Evolutionary conservation across 1,140 invertebrate species (phyloP), one percentile per base, ranked within the genome.

Genomic region (Geopemphigus sp.): DNA sequence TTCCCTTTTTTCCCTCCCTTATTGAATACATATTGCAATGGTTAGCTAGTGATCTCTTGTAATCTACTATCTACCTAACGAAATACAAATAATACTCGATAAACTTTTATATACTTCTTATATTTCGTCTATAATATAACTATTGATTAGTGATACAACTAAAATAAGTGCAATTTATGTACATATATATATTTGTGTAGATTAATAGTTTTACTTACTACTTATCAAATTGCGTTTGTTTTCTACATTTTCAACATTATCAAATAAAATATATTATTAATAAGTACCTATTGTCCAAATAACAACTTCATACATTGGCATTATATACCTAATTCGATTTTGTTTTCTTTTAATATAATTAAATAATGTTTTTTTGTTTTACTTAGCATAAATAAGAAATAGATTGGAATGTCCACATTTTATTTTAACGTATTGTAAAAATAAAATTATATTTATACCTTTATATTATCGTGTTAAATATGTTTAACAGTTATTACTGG

Each of bases 171-270:
- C n/a, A 39, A 39, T 39, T 39, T 39, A 39, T 39, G 3, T 39
- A 39, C 8, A 4, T 39, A 8, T 39, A 4, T 39, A 39, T 39
- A 4, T 4, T 39, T 39, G 32, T 64, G 32, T 29, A 64, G 39
- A 66, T 63, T 63, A 39, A 39, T 39, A 39, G 39, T 66, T 66
- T 15, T 63, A 63, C 32, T 66, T 68, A 68, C 15, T 22, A 47
- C 50, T 68, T 26, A 50, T 50, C 6, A 39, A 19, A 15, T 68
- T 50, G n/a, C n/a, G n/a, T n/a, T n/a, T n/a, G 12, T 17, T 68
- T 32, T 32, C 26, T 63, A 63, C 14, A 8, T 19, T 63, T 29
- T 32, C 12, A 11, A 1, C 61, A 63, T 15, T 32, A 17, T 63
- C 61, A 32, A 39, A 63, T 63, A 32, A 63, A 50, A 63, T 63